These are phyloP conservation scores for Hirtodrosophila trivittata DNA, from an alignment of 2,888 invertebrate species.

Conservation along the genomic window DNA sequence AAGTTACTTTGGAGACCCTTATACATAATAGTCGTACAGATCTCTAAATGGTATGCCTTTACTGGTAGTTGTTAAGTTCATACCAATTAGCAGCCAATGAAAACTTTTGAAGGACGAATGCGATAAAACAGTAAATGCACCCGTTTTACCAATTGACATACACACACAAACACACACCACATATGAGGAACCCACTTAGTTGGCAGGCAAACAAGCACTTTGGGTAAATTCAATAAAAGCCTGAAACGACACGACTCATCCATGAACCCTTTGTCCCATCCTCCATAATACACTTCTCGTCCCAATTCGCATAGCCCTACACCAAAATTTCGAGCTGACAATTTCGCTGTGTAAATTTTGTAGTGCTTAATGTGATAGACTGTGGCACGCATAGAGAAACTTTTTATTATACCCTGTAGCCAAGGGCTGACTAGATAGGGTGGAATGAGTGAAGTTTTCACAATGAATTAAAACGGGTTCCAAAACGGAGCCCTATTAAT, in stretches of 20 bases:
- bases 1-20: too few species aligned
- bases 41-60: not conserved
- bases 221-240: conserved; percentile 57
- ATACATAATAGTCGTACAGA: too few species aligned
- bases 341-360: conserved; percentile 34
- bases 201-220: conserved; percentile 56
- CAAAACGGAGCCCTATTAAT: too few species aligned
- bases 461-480: too few species aligned
- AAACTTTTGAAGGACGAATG: conserved; percentile 16
- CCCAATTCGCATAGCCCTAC: conserved; percentile 22
- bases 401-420: conserved; percentile 23
- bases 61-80: conserved; percentile 28
- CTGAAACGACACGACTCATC: conserved; percentile 27
- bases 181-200: conserved; percentile 44
- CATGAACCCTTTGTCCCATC: conserved; percentile 1
- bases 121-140: conserved; percentile 27
- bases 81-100: conserved; percentile 35
- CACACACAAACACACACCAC: conserved; percentile 5
- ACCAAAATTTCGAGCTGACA: conserved; percentile 35
- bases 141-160: conserved; percentile 15
- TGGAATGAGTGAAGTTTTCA: too few species aligned
- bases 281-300: not conserved
- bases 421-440: too few species aligned
- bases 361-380: conserved; percentile 36
- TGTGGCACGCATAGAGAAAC: conserved; percentile 20